Evolutionary conservation across 2,888 invertebrate genomes (phyloP).

Genomic region (Dasysyrphus albostriatus): DNA sequence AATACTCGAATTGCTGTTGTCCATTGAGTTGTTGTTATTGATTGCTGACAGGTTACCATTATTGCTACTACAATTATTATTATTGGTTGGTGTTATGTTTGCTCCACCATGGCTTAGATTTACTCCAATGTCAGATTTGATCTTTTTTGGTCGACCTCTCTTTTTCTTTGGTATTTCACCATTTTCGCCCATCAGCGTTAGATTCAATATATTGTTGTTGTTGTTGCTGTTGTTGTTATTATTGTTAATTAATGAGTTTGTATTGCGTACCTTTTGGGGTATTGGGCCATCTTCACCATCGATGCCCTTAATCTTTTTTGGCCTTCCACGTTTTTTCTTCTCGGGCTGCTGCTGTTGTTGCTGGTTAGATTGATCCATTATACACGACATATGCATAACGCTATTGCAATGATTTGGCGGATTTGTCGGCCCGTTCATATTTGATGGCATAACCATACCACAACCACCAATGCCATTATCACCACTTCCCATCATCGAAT

Average conservation of each 20-base stretch:
- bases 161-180: conserved; percentile 92
- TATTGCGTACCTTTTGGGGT: conserved; percentile 84
- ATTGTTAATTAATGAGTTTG: conserved; percentile 84
- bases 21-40: conserved; percentile 30
- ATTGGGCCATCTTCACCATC: conserved; percentile 86
- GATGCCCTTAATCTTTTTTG: conserved; percentile 88
- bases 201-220: conserved; percentile 80
- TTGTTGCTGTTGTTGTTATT: conserved; percentile 83
- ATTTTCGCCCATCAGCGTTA: conserved; percentile 79
- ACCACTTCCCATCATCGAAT: conserved; percentile 21
- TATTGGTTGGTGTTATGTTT: conserved; percentile 42
- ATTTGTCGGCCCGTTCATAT: conserved; percentile 37
- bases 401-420: conserved; percentile 50
- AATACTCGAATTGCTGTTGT: conserved; percentile 39
- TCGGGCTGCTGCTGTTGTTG: conserved; percentile 85
- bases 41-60: conserved; percentile 60
- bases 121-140: conserved; percentile 83
- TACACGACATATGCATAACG: conserved; percentile 49
- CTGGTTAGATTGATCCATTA: conserved; percentile 82
- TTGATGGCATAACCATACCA: conserved; percentile 40
- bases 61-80: conserved; percentile 79
- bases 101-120: conserved; percentile 19
- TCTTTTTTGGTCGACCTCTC: conserved; percentile 94
- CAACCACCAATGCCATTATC: conserved; percentile 41
- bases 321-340: conserved; percentile 95